phyloP scores from a whole-genome alignment of 2,113 vertebrate genomes.

The Callionymus lyra region DNA sequence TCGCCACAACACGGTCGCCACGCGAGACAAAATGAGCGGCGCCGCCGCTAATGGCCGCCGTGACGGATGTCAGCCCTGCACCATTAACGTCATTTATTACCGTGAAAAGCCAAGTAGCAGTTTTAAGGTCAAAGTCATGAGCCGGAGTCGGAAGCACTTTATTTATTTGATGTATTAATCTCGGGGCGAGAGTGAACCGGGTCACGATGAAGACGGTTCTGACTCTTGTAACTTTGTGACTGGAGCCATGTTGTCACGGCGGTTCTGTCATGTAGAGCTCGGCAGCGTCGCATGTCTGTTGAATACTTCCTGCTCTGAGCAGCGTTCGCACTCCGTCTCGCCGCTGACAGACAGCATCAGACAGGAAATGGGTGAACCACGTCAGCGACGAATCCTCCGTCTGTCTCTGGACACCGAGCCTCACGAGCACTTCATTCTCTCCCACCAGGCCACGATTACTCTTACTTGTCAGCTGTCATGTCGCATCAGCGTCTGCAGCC shows the following conservation, averaged over 20 bases:
- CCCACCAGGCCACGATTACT: slow-evolving; percentile 3
- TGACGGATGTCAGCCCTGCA: background rate
- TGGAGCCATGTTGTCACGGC: too few species aligned
- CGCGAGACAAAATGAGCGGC: background rate
- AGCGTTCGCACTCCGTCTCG: too few species aligned
- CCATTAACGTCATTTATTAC: too few species aligned
- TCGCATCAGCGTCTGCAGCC: background rate
- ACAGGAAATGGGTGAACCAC: slow-evolving; percentile 37
- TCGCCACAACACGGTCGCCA: too few species aligned
- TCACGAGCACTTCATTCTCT: slow-evolving; percentile 22
- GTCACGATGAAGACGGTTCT: too few species aligned
- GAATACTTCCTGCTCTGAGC: too few species aligned
- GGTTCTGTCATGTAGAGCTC: too few species aligned
- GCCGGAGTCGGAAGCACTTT: background rate
- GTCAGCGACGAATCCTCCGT: slow-evolving; percentile 42
- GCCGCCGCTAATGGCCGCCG: slow-evolving; percentile 1
- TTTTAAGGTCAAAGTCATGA: slow-evolving; percentile 12
- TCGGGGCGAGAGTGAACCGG: too few species aligned
- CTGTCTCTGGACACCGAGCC: slow-evolving; percentile 27
- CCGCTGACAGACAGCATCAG: slow-evolving; percentile 42
- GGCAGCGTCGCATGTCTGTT: too few species aligned
- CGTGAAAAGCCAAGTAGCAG: too few species aligned
- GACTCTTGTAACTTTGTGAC: too few species aligned
- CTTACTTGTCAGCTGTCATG: background rate
- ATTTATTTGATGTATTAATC: too few species aligned